Base-by-base conservation (phyloP, 2,113 vertebrate genomes). In the Tretioscincus oriximinensis region DNA sequence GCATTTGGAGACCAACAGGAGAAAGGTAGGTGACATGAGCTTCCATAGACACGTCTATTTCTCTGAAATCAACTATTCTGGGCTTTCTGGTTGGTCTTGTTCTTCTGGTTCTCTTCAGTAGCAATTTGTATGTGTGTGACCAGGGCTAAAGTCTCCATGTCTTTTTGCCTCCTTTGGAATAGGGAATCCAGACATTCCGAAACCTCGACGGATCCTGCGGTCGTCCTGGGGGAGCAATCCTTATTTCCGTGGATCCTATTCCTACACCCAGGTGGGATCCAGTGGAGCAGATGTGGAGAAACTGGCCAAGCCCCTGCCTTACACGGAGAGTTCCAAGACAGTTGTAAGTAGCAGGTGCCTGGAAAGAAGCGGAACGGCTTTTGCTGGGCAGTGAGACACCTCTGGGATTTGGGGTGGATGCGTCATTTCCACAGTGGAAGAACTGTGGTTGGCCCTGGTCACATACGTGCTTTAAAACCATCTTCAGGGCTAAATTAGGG, bases 131-230 rank as follows among this genome's bases (percentile, higher is more conserved):
- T 2, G 3, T 41, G 35, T 41, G 35, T 41, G 35, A 41, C 35
- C 35, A 41, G 35, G 35, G 35, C 35, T 41, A 41, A 41, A 41
- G 35, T 5, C 35, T 41, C 35, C 35, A 4, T 41, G 35, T 41
- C 35, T 41, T 41, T 41, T 41, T 41, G 35, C 5, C 35, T 41
- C 5, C 4, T 83, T 24, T 1, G n/a, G 1, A 35, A 35, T 86
- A 99, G 98, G 98, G 89, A 99, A 99, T 85, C 96, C 97, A 66
- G 95, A 99, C 96, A 99, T 99, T 97, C 98, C 98, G 10, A 99
- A 99, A 92, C 98, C 98, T 83, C 95, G 96, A 51, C 95, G 97
- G 69, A 96, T 99, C 93, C 93, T 99, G 94, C 97, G 98, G 71
- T 99, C 98, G 5, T 97, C 96, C 1, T 99, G 98, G 98, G 98